A percentile compares a stretch with the other conserved stretches of the same genome.
These are phyloP conservation scores for Progne subis DNA, from an alignment of 2,113 vertebrate genomes.

Conservation along the genomic window DNA sequence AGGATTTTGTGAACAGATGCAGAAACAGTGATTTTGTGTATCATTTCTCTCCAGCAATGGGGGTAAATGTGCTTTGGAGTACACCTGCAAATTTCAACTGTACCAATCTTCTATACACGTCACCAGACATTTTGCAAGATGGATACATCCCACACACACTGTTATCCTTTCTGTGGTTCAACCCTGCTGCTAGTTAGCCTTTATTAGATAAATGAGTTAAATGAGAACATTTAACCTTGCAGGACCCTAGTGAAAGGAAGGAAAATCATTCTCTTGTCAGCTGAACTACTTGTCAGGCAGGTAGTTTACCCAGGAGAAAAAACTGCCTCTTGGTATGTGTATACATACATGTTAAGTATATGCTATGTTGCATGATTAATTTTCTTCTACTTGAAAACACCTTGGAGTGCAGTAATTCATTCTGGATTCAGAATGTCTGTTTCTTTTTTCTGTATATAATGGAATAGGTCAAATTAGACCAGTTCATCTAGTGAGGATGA, in stretches of 20 bases:
- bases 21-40: background rate
- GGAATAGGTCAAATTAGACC: background rate
- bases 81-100: background rate
- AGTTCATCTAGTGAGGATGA: background rate
- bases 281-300: background rate
- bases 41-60: background rate
- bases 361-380: background rate
- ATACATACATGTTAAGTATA: background rate
- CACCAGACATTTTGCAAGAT: background rate
- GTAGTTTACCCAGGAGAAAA: background rate
- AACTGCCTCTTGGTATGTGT: background rate
- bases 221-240: background rate
- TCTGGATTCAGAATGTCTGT: background rate
- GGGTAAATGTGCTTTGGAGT: background rate
- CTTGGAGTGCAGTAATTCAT: background rate
- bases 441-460: background rate
- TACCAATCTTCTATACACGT: background rate
- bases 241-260: background rate
- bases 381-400: background rate
- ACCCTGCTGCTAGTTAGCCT: background rate
- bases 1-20: background rate
- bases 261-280: background rate
- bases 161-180: background rate
- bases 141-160: background rate
- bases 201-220: background rate